Evolutionary conservation across 1,140 invertebrate species (phyloP), one percentile per base, ranked within the genome.

Genomic region (Euborellia annulipes): DNA sequence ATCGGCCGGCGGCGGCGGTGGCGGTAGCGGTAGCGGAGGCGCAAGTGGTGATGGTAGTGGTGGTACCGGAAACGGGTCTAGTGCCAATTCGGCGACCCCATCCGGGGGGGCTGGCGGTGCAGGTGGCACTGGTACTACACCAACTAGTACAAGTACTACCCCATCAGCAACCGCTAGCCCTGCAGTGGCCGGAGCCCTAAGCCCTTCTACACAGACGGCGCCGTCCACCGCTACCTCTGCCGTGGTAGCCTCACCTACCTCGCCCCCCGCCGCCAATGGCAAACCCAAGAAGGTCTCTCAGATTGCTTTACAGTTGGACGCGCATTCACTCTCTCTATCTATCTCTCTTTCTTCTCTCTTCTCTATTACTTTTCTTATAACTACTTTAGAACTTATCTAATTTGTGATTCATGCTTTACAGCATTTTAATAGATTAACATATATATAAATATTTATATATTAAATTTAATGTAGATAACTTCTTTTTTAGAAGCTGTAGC

Each of bases 21-120:
- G 62, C 61, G 58, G 36, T 63, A 63, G 62, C 61, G 58, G 51
- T 51, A 62, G 46, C 59, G 58, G 55, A 19, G 13, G 19, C 20
- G 18, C 13, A 19, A 22, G 22, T 22, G n/a, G 19, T 22, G 23
- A 16, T 13, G 43, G 43, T 44, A 34, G 43, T 42, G 41, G 41
- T 23, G 41, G 41, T 4, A 21, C 18, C 13, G 22, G 9, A 14
- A 23, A n/a, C 11, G 22, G 13, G n/a, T 23, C 3, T 9, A 37
- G 43, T 14, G 41, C 37, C 11, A 27, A 27, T 27, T 27, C 23
- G 23, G 23, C 23, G 23, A 6, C 23, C 23, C 23, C 23, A 6
- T 27, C 23, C 23, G 23, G 23, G 11, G 23, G 23, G 11, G 23
- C 23, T 27, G 23, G 41, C 6, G 41, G 41, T 14, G 22, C 11